Base-by-base conservation (phyloP, 2,113 vertebrate genomes). In the Syngnathus floridae region DNA sequence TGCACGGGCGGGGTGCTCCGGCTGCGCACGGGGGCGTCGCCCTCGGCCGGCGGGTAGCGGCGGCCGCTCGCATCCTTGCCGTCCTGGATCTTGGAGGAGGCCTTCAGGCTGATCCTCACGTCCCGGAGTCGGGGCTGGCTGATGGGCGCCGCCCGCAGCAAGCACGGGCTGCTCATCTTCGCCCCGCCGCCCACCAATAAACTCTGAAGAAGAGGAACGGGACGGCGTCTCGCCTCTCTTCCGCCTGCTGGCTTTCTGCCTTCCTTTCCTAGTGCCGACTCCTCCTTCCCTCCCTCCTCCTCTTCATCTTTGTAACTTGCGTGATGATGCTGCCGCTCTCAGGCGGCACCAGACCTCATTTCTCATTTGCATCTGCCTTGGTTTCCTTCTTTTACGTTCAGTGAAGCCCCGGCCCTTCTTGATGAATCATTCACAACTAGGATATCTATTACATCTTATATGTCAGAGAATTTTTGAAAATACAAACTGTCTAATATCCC, bases 111-210 rank as follows among this genome's bases (percentile, higher is more conserved):
- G 86, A 91, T 74, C 80, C 88, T 90, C 76, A 91, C 88, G 74
- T 92, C 90, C 66, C 88, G 31, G 45, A 91, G 84, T 74, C 85
- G 84, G 61, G 86, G 85, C 61, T 90, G 90, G 76, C 77, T 85
- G 26, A 91, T 66, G 12, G 91, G 87, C 72, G 88, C 67, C 13
- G 90, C 66, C 1, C 85, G 87, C 72, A 83, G 84, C 83, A 92
- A 73, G 69, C 91, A 91, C 0, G 89, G 91, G 87, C 90, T 91
- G 84, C 87, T 92, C 90, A 92, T 92, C 71, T 61, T 86, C 67
- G 81, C 69, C 51, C 81, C 80, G 56, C 46, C 4, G 17, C 38
- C 21, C 43, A 61, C 64, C 26, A 67, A 75, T 57, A 45, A 74
- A 49, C 60, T 70, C 82, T 54, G 11, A 21, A 22, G 62, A 68